Evolutionary conservation across 2,113 vertebrate genomes (phyloP), one percentile per base, ranked within the genome.

Genomic region (Mesocricetus auratus): DNA sequence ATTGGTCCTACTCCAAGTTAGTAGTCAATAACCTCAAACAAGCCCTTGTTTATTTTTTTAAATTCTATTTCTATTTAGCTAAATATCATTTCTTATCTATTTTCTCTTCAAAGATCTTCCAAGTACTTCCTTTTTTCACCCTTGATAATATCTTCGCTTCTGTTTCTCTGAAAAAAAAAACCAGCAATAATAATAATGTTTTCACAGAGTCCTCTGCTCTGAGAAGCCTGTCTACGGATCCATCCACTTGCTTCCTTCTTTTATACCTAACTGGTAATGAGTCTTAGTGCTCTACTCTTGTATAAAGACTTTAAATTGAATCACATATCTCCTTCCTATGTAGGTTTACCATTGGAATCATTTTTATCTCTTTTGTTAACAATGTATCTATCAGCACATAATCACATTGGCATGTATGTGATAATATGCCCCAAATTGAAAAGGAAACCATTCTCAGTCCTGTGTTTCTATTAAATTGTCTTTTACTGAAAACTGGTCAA

Each of bases 131-230:
- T 5, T 15, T 47, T 5, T n/a, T 6, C 0, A 39, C 19, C 21
- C n/a, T 96, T n/a, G 75, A 47, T 31, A 86, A 50, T 77, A 53
- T 24, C 13, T 53, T 96, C 81, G 17, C 26, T 90, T 92, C 53
- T 89, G 0, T 66, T 81, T 90, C 53, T 58, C 26, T 74, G 24
- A 89, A 89, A 60, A 81, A 81, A 21, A 81, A 95, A 81, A 9
- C 56, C 75, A 89, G 31, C 79, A 95, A 91, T 71, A 71, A 77
- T 81, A 1, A 83, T 68, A 24, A 24, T n/a, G 31, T 82, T 31
- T 77, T 15, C 36, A 45, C 50, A n/a, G 15, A 62, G 29, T 69
- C 66, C 53, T n/a, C 22, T 12, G 47, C 66, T 90, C 91, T 66
- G 17, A 31, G 5, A 89, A 47, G 22, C 19, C 6, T 2, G 5